Evolutionary conservation across 1,140 invertebrate species (phyloP).

Genomic region (Heliconius melpomene): DNA sequence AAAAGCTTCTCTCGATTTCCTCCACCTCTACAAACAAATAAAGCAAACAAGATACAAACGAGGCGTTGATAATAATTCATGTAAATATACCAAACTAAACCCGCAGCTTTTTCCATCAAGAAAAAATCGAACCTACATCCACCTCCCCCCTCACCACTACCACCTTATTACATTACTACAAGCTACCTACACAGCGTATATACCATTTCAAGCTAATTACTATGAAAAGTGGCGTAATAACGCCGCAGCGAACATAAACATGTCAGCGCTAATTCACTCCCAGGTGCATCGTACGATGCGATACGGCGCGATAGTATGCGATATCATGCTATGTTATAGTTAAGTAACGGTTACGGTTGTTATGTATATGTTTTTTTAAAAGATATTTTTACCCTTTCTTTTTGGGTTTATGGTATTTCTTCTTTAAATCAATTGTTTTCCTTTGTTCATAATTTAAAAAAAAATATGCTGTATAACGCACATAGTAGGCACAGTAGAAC

Average conservation of each 20-base stretch:
- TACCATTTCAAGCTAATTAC: constrained; percentile 27
- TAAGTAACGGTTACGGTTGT: constrained; percentile 8
- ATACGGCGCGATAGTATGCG: constrained; percentile 38
- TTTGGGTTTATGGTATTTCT: not conserved
- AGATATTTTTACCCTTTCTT: not conserved
- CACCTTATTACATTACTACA: not conserved
- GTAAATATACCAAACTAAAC: no score
- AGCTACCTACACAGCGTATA: constrained; percentile 1
- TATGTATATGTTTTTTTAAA: not conserved
- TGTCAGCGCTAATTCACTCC: constrained; percentile 47
- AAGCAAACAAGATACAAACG: no score
- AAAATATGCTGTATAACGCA: no score
- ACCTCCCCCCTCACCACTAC: not conserved
- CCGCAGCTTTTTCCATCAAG: no score
- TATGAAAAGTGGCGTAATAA: constrained; percentile 37
- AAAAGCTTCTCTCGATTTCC: no score
- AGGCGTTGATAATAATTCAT: no score
- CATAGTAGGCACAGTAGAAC: no score
- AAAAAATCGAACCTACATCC: not conserved
- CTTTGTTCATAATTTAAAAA: no score
- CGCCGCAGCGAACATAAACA: constrained; percentile 42
- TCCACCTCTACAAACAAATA: no score
- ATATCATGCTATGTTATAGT: constrained; percentile 31
- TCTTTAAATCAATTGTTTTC: not conserved
- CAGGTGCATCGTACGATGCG: constrained; percentile 44